A percentile compares a stretch with the other conserved stretches of the same genome.
phyloP scores from a whole-genome alignment of 1,140 invertebrate genomes.

The Pogonomyrmex californicus region DNA sequence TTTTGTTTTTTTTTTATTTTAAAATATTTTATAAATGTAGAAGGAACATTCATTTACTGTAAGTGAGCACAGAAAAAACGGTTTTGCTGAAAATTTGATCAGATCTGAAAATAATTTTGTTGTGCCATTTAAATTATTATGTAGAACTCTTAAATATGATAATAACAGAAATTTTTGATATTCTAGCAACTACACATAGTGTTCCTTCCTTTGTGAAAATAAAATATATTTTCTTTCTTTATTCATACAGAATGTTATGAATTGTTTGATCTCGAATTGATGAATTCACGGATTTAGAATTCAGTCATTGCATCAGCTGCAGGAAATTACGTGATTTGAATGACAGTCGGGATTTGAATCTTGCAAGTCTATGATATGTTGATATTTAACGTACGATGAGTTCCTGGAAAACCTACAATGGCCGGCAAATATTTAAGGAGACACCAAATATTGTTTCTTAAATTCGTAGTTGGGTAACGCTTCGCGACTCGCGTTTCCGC shows the following conservation, averaged over 20 bases:
- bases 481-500: constrained; percentile 60
- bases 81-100: no score
- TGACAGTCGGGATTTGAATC: constrained; percentile 14
- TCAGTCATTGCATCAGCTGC: background rate
- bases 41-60: background rate
- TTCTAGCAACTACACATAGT: no score
- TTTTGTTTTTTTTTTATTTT: background rate
- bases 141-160: no score
- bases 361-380: constrained; percentile 48
- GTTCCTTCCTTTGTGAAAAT: no score
- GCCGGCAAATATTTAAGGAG: constrained; percentile 63
- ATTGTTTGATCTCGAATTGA: background rate
- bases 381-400: constrained; percentile 30
- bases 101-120: no score
- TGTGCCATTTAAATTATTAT: no score
- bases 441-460: constrained; percentile 69
- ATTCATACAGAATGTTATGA: background rate
- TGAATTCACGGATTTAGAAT: background rate
- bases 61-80: background rate
- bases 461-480: constrained; percentile 53
- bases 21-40: background rate
- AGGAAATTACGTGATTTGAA: constrained; percentile 37
- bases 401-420: constrained; percentile 58
- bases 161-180: no score
- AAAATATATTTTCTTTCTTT: background rate